A percentile compares a stretch with the other conserved stretches of the same genome.
Conservation (phyloP, 1,140 invertebrate species). For the Drosophila orosa region DNA sequence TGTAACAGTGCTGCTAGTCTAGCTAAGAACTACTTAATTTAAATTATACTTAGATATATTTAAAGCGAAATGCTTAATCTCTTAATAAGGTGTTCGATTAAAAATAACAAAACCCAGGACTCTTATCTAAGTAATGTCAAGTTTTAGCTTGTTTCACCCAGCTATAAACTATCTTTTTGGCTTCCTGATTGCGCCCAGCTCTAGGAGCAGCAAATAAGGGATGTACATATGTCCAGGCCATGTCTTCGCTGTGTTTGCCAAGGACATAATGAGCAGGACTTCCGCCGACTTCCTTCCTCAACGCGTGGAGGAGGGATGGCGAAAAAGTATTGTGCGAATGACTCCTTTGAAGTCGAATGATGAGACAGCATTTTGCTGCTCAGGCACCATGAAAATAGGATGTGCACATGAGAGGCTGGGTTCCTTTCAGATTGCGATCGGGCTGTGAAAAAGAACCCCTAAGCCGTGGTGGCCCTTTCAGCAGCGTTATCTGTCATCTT, state of each 20-base stretch:
- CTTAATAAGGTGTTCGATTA: not conserved
- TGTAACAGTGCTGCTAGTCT: not conserved
- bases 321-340: conserved; percentile 70
- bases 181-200: not conserved
- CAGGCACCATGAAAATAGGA: conserved; percentile 67
- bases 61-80: not conserved
- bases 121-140: not conserved
- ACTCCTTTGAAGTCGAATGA: conserved; percentile 79
- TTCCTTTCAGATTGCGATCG: conserved; percentile 45
- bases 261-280: conserved; percentile 78
- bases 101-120: not conserved
- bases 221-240: conserved; percentile 34
- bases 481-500: conserved; percentile 30
- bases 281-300: conserved; percentile 50
- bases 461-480: conserved; percentile 19
- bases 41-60: not conserved
- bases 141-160: not conserved
- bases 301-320: conserved; percentile 1
- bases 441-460: conserved; percentile 23
- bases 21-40: not conserved
- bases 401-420: conserved; percentile 43
- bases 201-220: conserved; percentile 14
- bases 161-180: not conserved
- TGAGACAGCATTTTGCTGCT: conserved; percentile 74
- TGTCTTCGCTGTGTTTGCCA: conserved; percentile 64